Evolutionary conservation across 2,888 invertebrate species (phyloP), one percentile per base, ranked within the genome.

Genomic region (Pollenia griseotomentosa): DNA sequence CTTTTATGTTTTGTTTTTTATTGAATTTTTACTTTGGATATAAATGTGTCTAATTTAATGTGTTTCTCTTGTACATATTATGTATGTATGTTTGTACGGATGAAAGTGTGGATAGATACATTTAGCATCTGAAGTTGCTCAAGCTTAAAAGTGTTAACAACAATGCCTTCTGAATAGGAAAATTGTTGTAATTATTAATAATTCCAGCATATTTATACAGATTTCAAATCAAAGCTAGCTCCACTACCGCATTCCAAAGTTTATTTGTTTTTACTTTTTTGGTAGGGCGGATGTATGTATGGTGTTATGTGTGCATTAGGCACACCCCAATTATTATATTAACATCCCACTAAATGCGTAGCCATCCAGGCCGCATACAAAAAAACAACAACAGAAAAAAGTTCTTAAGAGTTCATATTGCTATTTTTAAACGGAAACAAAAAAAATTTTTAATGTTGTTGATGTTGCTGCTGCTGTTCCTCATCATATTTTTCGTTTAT

Each of bases 401-500:
- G 75, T 78, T 86, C 75, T 80, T 63, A 57, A 65, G 70, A 86
- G 86, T 86, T 86, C 86, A 86, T 79, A 75, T 66, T 80, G 71
- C 86, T 86, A 86, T 86, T 86, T 86, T 86, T 86, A 86, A 86
- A 83, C 70, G 86, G 83, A 86, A 86, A 86, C 83, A 86, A 86
- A 85, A 79, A 79, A 86, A 82, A 83, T 74, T 78, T 79, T 70
- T 63, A 65, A 75, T 80, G 59, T 63, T 61, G 42, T 70, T 70
- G 51, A 44, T 70, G 51, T 23, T 80, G 12, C 6, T 70, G 59
- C 55, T 82, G 66, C 75, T 68, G 75, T 53, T 61, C 55, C 71
- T 74, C 65, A 42, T 63, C 73, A 65, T 46, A 73, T 46, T 75
- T 53, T 71, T n/a, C 66, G 11, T 66, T 40, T 74, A 11, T 0